Percentiles rank a stretch among this genome's conserved stretches.
Conservation (phyloP, 2,113 vertebrate species). For the Grallaria varia region DNA sequence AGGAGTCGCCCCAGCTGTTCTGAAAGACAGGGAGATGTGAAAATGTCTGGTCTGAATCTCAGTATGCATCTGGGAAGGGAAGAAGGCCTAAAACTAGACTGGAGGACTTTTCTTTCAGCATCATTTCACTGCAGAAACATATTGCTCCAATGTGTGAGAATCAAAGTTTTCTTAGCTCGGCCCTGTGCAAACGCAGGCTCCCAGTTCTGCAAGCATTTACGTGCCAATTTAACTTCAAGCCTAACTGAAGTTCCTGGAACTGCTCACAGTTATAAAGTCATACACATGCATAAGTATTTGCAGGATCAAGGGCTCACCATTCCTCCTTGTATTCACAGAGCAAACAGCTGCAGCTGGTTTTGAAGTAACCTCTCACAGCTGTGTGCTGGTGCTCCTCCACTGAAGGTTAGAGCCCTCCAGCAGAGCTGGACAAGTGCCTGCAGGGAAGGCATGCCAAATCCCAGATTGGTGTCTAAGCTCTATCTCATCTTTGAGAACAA, state of each 20-base stretch:
- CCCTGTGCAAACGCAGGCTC: background rate
- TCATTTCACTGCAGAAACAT: background rate
- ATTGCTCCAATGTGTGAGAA: background rate
- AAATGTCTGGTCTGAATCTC: background rate
- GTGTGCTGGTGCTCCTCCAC: background rate
- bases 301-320: constrained; percentile 1
- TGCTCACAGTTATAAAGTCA: background rate
- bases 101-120: background rate
- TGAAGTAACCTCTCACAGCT: constrained; percentile 37
- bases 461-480: background rate
- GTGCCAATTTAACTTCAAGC: background rate
- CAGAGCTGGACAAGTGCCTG: constrained; percentile 8
- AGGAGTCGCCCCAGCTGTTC: background rate
- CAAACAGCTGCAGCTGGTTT: constrained; percentile 41
- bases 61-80: background rate
- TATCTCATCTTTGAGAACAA: background rate
- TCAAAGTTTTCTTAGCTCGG: background rate
- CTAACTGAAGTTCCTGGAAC: background rate
- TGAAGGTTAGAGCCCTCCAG: background rate
- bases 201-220: background rate
- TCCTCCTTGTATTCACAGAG: background rate
- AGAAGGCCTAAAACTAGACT: background rate
- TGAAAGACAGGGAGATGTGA: background rate
- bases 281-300: background rate
- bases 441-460: background rate